Conservation (phyloP, 2,113 vertebrate species). For the Parus major region DNA sequence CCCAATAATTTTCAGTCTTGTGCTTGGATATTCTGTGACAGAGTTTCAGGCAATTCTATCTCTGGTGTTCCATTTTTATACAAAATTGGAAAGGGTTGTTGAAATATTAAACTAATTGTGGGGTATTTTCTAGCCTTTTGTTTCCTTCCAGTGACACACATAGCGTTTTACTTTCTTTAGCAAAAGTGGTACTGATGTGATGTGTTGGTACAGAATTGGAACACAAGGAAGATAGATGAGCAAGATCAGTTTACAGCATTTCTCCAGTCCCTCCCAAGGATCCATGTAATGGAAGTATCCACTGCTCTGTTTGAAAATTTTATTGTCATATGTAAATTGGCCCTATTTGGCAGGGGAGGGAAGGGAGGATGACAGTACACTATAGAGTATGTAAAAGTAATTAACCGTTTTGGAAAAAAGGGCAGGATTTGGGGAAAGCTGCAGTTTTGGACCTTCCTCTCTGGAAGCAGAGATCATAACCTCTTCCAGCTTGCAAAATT, state of each 20-base stretch:
- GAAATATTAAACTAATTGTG: neutral
- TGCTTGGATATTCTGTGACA: neutral
- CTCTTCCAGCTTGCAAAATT: neutral
- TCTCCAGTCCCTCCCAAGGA: neutral
- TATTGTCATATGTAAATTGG: neutral
- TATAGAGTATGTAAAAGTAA: neutral
- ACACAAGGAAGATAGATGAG: neutral
- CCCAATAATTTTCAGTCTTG: fast-evolving
- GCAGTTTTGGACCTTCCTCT: neutral
- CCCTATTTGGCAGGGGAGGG: fast-evolving
- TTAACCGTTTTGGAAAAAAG: neutral
- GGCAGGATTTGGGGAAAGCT: neutral
- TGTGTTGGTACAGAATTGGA: neutral
- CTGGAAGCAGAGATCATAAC: neutral
- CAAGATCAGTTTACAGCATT: neutral
- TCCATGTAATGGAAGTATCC: neutral
- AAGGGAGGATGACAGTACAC: neutral
- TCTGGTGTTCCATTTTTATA: neutral
- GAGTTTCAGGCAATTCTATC: neutral
- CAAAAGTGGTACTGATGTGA: neutral
- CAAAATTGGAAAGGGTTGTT: neutral
- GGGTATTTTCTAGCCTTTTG: neutral
- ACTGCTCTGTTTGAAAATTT: neutral
- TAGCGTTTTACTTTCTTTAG: neutral
- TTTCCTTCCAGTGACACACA: neutral